These are phyloP conservation scores for Oscheius onirici DNA, from an alignment of 2,888 invertebrate species.

Conservation along the genomic window DNA sequence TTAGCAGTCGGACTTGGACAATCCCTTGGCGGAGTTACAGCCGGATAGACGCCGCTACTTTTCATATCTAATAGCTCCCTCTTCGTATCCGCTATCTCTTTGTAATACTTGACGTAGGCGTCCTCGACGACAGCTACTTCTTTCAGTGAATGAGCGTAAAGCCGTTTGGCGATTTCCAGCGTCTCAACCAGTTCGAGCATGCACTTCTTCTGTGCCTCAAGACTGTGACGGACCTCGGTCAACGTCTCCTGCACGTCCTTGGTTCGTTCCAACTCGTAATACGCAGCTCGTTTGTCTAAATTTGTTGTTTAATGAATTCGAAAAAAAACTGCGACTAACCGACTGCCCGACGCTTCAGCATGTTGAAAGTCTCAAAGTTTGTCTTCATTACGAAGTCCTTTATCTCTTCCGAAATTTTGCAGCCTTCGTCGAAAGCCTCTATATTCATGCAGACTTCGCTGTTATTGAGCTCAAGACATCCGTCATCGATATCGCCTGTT, in stretches of 20 bases:
- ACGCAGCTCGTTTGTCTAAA: slow-evolving; percentile 57
- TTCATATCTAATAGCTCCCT: slow-evolving; percentile 56
- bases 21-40: slow-evolving; percentile 57
- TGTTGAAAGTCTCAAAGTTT: slow-evolving; percentile 39
- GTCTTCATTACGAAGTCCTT: slow-evolving; percentile 41
- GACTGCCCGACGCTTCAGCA: slow-evolving; percentile 25
- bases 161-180: slow-evolving; percentile 84
- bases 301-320: background rate
- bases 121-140: slow-evolving; percentile 95
- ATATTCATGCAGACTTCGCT: slow-evolving; percentile 44
- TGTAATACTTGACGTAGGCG: slow-evolving; percentile 68
- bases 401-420: slow-evolving; percentile 34
- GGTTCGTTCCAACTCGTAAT: slow-evolving; percentile 33
- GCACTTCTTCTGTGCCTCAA: slow-evolving; percentile 52
- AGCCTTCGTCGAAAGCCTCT: slow-evolving; percentile 37
- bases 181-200: slow-evolving; percentile 79
- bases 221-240: slow-evolving; percentile 41
- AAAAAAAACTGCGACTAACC: background rate
- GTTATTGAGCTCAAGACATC: slow-evolving; percentile 42
- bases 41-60: slow-evolving; percentile 57
- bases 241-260: slow-evolving; percentile 39
- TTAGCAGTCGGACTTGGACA: slow-evolving; percentile 49
- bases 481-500: slow-evolving; percentile 44
- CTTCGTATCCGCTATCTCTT: slow-evolving; percentile 54
- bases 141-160: slow-evolving; percentile 87